phyloP scores from a whole-genome alignment of 1,140 invertebrate species.

The Drosophila bipectinata region DNA sequence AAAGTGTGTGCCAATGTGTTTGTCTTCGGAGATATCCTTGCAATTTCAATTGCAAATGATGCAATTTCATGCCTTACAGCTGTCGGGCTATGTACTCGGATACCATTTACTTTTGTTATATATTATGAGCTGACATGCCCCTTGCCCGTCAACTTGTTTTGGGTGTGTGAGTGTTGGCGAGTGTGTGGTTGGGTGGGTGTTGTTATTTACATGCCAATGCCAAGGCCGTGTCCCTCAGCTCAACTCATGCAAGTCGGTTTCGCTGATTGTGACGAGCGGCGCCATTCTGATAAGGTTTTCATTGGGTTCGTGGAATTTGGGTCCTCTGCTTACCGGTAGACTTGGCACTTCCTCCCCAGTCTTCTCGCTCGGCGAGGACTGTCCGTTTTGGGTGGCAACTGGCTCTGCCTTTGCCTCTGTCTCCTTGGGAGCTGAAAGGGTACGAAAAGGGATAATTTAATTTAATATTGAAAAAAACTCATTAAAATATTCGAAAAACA shows the following conservation, averaged over 20 bases:
- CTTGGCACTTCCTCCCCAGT: constrained; percentile 22
- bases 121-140: constrained; percentile 31
- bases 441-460: no score
- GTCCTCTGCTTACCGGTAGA: constrained; percentile 74
- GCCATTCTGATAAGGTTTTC: constrained; percentile 65
- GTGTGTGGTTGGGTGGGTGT: constrained; percentile 4
- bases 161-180: constrained; percentile 17
- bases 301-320: constrained; percentile 23
- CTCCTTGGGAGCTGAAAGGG: constrained; percentile 24
- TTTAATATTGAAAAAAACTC: no score
- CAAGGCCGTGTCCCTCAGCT: constrained; percentile 36
- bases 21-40: constrained; percentile 40
- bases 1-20: constrained; percentile 19
- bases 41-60: constrained; percentile 30
- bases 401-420: constrained; percentile 12
- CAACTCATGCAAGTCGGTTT: constrained; percentile 70
- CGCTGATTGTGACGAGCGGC: constrained; percentile 77
- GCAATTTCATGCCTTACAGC: constrained; percentile 42
- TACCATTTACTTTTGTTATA: constrained; percentile 9
- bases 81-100: constrained; percentile 12
- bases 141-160: constrained; percentile 10
- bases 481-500: no score
- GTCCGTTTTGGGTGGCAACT: constrained; percentile 32
- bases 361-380: constrained; percentile 5
- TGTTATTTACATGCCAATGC: constrained; percentile 40